Conservation (phyloP, 1,140 invertebrate species). For the Caenorhabditis brenneri region DNA sequence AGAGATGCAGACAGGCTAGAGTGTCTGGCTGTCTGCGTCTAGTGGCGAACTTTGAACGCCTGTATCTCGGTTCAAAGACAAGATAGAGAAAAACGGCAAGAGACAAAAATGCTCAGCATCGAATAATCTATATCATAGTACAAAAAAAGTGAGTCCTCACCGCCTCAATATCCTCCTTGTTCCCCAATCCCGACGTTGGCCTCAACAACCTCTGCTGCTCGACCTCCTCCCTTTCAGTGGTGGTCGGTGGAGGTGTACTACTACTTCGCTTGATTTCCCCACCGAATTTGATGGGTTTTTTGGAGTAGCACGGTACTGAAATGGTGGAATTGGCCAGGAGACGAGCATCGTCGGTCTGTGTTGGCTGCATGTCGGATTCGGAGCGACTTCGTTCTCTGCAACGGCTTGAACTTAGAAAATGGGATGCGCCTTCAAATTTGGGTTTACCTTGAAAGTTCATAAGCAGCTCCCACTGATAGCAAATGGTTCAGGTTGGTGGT, state of each 20-base stretch:
- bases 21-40: too few relatives aligned
- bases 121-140: too few relatives aligned
- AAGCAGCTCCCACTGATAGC: background rate
- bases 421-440: too few relatives aligned
- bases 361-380: conserved; percentile 15
- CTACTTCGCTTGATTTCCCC: conserved; percentile 2
- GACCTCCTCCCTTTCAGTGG: background rate
- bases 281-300: background rate
- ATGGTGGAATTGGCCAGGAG: background rate
- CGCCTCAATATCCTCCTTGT: background rate
- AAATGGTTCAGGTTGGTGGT: conserved; percentile 1
- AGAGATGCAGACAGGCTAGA: too few relatives aligned
- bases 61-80: too few relatives aligned
- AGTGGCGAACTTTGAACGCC: too few relatives aligned
- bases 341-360: background rate
- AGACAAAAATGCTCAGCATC: too few relatives aligned
- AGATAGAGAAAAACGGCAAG: too few relatives aligned
- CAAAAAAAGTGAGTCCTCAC: too few relatives aligned
- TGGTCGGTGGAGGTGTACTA: conserved; percentile 6
- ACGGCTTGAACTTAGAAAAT: too few relatives aligned
- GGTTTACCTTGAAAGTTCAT: background rate
- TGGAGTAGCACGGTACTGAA: background rate
- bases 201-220: background rate
- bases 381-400: conserved; percentile 14
- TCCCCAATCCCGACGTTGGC: background rate